These are phyloP conservation scores for Noctua comes DNA, from an alignment of 2,888 invertebrate species.

Conservation along the genomic window DNA sequence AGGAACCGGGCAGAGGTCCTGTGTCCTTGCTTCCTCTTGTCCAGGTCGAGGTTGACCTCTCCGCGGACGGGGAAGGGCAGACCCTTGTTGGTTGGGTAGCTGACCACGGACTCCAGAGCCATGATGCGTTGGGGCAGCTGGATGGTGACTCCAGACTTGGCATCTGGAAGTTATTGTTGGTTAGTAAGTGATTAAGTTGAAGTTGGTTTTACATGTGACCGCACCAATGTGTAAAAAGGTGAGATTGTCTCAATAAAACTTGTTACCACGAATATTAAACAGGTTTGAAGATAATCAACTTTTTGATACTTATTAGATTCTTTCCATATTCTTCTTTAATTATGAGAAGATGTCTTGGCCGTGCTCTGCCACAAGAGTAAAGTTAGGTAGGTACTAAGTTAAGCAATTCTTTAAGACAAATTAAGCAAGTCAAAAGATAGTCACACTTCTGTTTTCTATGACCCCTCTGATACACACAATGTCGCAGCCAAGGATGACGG, in stretches of 20 bases:
- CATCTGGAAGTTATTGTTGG: constrained; percentile 69
- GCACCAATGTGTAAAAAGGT: not conserved
- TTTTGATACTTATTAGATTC: not conserved
- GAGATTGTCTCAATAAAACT: not conserved
- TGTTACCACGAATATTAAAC: not conserved
- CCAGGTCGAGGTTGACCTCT: constrained; percentile 92
- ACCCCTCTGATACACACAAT: not conserved
- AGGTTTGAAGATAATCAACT: not conserved
- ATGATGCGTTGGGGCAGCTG: constrained; percentile 93
- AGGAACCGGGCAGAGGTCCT: constrained; percentile 91
- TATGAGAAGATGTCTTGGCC: not conserved
- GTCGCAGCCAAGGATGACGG: not conserved
- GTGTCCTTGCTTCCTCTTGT: constrained; percentile 93
- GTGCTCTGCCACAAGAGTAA: not conserved
- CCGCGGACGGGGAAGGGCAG: constrained; percentile 91
- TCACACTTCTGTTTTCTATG: not conserved
- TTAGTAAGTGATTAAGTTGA: not conserved
- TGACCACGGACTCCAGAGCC: constrained; percentile 90
- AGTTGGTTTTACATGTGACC: not conserved
- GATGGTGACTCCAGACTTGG: constrained; percentile 89
- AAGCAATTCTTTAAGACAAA: not conserved
- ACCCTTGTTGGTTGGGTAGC: constrained; percentile 82
- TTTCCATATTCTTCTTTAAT: not conserved
- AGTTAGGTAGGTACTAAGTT: not conserved
- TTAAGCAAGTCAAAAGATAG: not conserved